Evolutionary conservation across 2,888 invertebrate species (phyloP).

Genomic region (Theretra japonica): DNA sequence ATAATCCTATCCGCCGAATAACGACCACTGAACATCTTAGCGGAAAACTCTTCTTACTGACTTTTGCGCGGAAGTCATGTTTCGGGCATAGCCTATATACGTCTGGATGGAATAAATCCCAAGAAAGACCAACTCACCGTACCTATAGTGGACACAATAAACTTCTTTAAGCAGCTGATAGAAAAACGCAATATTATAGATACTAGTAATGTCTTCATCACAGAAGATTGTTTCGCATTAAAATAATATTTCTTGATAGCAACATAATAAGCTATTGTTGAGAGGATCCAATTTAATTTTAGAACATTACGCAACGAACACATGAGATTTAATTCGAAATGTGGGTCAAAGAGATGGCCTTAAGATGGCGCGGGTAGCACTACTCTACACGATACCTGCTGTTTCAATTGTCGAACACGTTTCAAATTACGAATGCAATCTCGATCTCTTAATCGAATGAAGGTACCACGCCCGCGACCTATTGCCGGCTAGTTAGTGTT

Average conservation of each 20-base stretch:
- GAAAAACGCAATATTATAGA: neutral
- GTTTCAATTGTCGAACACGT: constrained; percentile 80
- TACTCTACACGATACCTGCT: constrained; percentile 71
- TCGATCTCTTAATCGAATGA: constrained; percentile 67
- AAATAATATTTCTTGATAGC: neutral
- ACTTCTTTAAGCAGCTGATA: neutral
- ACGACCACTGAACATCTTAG: too few species aligned
- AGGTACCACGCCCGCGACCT: constrained; percentile 71
- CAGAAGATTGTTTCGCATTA: neutral
- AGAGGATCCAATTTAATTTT: constrained; percentile 26
- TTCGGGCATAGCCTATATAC: too few species aligned
- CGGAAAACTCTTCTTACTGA: too few species aligned
- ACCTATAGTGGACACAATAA: too few species aligned
- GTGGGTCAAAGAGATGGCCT: constrained; percentile 66
- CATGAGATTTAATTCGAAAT: constrained; percentile 57
- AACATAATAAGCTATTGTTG: constrained; percentile 38
- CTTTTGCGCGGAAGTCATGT: too few species aligned
- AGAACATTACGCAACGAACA: constrained; percentile 49
- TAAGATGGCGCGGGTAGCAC: constrained; percentile 49
- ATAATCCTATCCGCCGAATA: too few species aligned
- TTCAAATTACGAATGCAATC: constrained; percentile 72
- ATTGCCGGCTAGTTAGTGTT: constrained; percentile 54
- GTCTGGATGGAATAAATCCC: too few species aligned
- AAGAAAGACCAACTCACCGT: too few species aligned
- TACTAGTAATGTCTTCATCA: neutral